These are phyloP conservation scores for Atherinomorus stipes DNA, from an alignment of 2,113 vertebrate genomes.

Conservation along the genomic window DNA sequence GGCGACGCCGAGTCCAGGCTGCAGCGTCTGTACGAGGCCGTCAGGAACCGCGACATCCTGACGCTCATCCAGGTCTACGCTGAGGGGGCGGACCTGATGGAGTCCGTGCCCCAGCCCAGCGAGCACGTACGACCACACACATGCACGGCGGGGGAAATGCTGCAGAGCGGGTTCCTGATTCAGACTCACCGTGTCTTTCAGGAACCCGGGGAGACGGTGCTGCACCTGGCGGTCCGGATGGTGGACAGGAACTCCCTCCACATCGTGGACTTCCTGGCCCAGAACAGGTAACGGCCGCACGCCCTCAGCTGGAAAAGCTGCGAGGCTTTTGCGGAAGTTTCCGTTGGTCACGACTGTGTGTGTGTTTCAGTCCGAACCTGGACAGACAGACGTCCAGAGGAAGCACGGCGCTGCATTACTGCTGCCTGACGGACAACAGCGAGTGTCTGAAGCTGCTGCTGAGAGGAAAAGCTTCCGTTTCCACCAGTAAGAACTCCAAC, in stretches of 20 bases:
- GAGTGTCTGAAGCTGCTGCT: slow-evolving; percentile 97
- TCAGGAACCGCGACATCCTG: slow-evolving; percentile 89
- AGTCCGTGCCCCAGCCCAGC: slow-evolving; percentile 87
- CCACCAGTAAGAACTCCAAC: slow-evolving; percentile 84
- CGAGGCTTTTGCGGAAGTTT: too few species aligned
- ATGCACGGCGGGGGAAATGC: too few species aligned
- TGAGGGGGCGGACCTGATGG: slow-evolving; percentile 92
- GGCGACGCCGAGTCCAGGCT: slow-evolving; percentile 81
- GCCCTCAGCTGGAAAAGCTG: not conserved
- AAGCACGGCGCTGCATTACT: slow-evolving; percentile 95
- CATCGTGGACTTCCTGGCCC: slow-evolving; percentile 95
- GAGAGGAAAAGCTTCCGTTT: slow-evolving; percentile 90
- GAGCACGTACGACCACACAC: slow-evolving; percentile 85
- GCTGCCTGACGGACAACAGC: slow-evolving; percentile 93
- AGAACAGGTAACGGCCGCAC: slow-evolving; percentile 88
- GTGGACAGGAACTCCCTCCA: slow-evolving; percentile 96
- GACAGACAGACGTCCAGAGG: slow-evolving; percentile 92
- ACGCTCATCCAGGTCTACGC: slow-evolving; percentile 92
- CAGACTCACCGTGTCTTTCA: slow-evolving; percentile 54
- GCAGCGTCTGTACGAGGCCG: slow-evolving; percentile 88
- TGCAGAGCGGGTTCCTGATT: too few species aligned
- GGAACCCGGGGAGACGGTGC: slow-evolving; percentile 94
- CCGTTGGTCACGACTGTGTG: not conserved
- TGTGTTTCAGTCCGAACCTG: slow-evolving; percentile 87
- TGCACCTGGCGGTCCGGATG: slow-evolving; percentile 94